phyloP scores from a whole-genome alignment of 2,113 vertebrate genomes.

The Tenrec ecaudatus region DNA sequence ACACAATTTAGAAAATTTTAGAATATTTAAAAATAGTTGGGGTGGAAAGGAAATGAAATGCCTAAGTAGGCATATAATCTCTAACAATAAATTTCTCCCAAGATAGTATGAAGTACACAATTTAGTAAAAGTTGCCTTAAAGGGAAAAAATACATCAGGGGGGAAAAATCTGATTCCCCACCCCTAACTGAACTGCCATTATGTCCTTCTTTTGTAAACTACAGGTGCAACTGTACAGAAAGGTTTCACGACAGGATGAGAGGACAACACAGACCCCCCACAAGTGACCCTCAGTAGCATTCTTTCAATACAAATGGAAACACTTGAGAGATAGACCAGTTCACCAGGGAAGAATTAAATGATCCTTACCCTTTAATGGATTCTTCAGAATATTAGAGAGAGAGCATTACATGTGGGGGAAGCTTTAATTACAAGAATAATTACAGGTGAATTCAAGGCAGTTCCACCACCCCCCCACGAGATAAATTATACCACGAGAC shows the following conservation, averaged over 20 bases:
- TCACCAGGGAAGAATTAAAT: slow-evolving; percentile 45
- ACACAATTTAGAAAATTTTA: neutral
- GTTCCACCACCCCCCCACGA: slow-evolving; percentile 23
- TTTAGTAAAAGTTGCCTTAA: neutral
- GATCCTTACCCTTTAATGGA: slow-evolving; percentile 55
- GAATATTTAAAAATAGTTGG: neutral
- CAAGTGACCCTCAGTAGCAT: neutral
- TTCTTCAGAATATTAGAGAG: slow-evolving; percentile 42
- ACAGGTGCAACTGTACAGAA: neutral
- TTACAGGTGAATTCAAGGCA: slow-evolving; percentile 62
- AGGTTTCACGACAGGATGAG: neutral
- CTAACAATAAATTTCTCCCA: neutral
- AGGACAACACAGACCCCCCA: neutral
- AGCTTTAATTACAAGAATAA: slow-evolving; percentile 78
- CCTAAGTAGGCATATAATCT: neutral
- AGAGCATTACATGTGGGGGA: slow-evolving; percentile 36
- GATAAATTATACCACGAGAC: slow-evolving; percentile 54
- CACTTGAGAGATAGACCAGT: slow-evolving; percentile 46
- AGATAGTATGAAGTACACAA: neutral
- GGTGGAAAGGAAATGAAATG: neutral
- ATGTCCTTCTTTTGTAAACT: neutral
- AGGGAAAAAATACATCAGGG: neutral
- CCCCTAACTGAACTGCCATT: neutral
- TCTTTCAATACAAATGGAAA: slow-evolving; percentile 58
- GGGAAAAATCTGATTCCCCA: neutral